Conservation (phyloP, 2,797 vertebrate species). For the Sebastes nivosus region DNA sequence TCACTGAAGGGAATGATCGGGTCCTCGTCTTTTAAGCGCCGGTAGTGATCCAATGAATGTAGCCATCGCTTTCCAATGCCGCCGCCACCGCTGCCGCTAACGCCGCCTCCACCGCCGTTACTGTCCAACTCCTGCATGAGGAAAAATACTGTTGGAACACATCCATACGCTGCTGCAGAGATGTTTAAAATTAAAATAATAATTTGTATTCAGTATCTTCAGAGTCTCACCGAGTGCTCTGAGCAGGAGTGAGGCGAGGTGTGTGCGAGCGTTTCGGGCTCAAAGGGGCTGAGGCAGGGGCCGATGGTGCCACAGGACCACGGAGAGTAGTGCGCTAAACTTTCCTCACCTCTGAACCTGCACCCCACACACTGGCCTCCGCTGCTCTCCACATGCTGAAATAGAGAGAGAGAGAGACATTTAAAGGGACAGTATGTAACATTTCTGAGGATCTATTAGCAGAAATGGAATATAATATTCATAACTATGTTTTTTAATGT, state of each 20-base stretch:
- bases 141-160: constrained; percentile 11
- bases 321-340: constrained; percentile 92
- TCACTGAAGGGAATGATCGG: constrained; percentile 97
- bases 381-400: constrained; percentile 87
- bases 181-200: background rate
- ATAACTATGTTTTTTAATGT: too few species aligned
- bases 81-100: constrained; percentile 33
- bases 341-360: constrained; percentile 90
- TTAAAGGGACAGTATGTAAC: background rate
- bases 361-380: constrained; percentile 86
- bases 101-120: constrained; percentile 29
- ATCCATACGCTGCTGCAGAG: background rate
- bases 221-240: constrained; percentile 65
- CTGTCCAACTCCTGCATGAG: constrained; percentile 83
- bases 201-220: background rate
- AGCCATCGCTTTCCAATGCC: constrained; percentile 87
- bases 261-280: constrained; percentile 82
- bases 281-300: constrained; percentile 90
- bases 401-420: background rate
- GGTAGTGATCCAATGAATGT: constrained; percentile 89
- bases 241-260: constrained; percentile 84
- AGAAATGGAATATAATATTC: too few species aligned
- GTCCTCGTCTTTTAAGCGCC: constrained; percentile 93
- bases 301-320: constrained; percentile 95
- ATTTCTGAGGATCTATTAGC: too few species aligned